A percentile compares a stretch with the other conserved stretches of the same genome.
phyloP scores from a whole-genome alignment of 2,113 vertebrate genomes.

The Narcine bancroftii region DNA sequence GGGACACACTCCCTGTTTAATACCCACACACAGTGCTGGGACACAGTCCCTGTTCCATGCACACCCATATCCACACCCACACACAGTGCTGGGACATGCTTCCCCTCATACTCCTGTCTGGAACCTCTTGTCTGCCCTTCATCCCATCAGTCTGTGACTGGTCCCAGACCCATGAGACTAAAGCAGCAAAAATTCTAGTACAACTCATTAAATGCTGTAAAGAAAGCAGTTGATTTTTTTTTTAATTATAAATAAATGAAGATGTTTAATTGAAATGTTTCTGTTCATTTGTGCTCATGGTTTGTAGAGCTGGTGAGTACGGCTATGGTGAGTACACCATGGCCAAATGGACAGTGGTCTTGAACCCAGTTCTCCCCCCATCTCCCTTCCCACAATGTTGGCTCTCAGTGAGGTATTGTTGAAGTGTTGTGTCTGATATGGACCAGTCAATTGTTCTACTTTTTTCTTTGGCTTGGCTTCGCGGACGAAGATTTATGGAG shows the following conservation, averaged over 20 bases:
- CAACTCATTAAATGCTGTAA: background rate
- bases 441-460: no score
- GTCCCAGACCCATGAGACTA: background rate
- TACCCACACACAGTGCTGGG: background rate
- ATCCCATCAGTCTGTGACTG: background rate
- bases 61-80: background rate
- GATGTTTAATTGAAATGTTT: conserved; percentile 21
- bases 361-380: no score
- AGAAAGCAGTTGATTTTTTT: conserved; percentile 7
- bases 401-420: no score
- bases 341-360: no score
- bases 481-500: no score
- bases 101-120: background rate
- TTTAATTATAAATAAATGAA: conserved; percentile 17
- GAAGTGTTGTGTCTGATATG: no score
- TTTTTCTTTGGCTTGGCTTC: no score
- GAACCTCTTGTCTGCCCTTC: background rate
- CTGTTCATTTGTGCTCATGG: background rate
- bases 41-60: no score
- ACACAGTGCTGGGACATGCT: background rate
- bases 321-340: no score
- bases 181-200: background rate
- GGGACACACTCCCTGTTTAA: background rate
- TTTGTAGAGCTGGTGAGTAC: no score
- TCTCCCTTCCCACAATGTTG: no score